Evolutionary conservation across 2,888 invertebrate genomes (phyloP).

Genomic region (Biston stratarius): DNA sequence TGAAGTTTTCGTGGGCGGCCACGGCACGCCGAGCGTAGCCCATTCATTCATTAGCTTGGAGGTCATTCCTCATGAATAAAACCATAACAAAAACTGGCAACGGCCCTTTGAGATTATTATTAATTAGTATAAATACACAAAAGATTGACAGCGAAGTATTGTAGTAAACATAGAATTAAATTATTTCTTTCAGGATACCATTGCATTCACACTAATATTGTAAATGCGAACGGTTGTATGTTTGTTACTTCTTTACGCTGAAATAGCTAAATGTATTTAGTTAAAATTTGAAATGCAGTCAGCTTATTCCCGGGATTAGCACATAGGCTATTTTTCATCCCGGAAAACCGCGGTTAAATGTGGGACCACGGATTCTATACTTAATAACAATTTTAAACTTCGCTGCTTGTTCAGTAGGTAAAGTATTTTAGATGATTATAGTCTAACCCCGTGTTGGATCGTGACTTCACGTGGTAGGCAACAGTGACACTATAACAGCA

Average conservation of each 20-base stretch:
- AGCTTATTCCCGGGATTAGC: too few species aligned
- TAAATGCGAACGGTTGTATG: too few species aligned
- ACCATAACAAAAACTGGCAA: slow-evolving; percentile 78
- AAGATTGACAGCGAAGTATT: not conserved
- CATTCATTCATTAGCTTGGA: slow-evolving; percentile 82
- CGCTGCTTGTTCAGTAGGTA: not conserved
- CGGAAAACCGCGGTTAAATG: too few species aligned
- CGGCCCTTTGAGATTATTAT: slow-evolving; percentile 60
- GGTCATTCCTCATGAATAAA: slow-evolving; percentile 83
- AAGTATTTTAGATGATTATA: not conserved
- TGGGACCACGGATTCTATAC: too few species aligned
- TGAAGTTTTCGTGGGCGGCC: slow-evolving; percentile 76
- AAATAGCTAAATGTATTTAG: too few species aligned
- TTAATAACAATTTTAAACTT: too few species aligned
- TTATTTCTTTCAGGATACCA: too few species aligned
- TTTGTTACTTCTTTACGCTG: too few species aligned
- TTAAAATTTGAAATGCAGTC: too few species aligned
- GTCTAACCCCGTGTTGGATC: not conserved
- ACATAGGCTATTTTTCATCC: too few species aligned
- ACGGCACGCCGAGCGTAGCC: slow-evolving; percentile 66
- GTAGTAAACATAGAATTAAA: too few species aligned
- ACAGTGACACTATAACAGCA: not conserved
- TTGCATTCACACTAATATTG: too few species aligned
- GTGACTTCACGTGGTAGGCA: not conserved
- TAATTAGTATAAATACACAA: slow-evolving; percentile 44